A percentile compares a stretch with the other conserved stretches of the same genome.
Evolutionary conservation across 2,113 vertebrate species (phyloP).

Genomic region (Ptilorrhoa leucosticta): DNA sequence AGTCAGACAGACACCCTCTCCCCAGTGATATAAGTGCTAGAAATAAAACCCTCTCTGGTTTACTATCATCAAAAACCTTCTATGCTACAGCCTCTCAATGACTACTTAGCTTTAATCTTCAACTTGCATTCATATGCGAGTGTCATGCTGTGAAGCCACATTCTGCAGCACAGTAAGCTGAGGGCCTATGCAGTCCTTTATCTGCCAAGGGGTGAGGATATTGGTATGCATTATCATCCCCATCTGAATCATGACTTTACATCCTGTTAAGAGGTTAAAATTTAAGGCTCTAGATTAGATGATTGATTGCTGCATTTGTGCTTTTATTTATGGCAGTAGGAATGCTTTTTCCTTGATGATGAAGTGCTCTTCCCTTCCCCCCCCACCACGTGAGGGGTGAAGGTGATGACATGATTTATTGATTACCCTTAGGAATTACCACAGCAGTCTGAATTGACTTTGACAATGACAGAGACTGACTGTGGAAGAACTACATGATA

Average conservation of each 20-base stretch:
- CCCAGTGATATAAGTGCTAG: neutral
- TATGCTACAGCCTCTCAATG: slow-evolving; percentile 3
- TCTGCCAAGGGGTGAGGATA: slow-evolving; percentile 12
- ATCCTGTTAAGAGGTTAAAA: slow-evolving; percentile 75
- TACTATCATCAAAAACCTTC: slow-evolving; percentile 10
- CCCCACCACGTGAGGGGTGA: slow-evolving; percentile 53
- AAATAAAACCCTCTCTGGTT: slow-evolving; percentile 48
- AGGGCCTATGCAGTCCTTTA: slow-evolving; percentile 12
- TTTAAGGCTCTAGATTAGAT: slow-evolving; percentile 64
- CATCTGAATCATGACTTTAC: slow-evolving; percentile 71
- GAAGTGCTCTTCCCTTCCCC: slow-evolving; percentile 55
- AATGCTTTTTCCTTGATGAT: slow-evolving; percentile 69
- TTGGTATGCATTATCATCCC: slow-evolving; percentile 50
- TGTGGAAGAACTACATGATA: slow-evolving; percentile 59
- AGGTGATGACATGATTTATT: slow-evolving; percentile 77
- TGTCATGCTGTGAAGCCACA: neutral
- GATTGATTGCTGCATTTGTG: slow-evolving; percentile 71
- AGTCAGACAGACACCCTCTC: neutral
- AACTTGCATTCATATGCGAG: slow-evolving; percentile 14
- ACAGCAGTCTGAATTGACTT: slow-evolving; percentile 64
- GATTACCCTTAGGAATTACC: slow-evolving; percentile 73
- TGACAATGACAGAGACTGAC: slow-evolving; percentile 73
- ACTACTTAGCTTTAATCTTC: slow-evolving; percentile 60
- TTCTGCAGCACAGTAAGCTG: neutral
- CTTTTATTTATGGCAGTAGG: slow-evolving; percentile 67